Conservation (phyloP, 1,140 invertebrate genomes). For the Aphelenchoides besseyi region DNA sequence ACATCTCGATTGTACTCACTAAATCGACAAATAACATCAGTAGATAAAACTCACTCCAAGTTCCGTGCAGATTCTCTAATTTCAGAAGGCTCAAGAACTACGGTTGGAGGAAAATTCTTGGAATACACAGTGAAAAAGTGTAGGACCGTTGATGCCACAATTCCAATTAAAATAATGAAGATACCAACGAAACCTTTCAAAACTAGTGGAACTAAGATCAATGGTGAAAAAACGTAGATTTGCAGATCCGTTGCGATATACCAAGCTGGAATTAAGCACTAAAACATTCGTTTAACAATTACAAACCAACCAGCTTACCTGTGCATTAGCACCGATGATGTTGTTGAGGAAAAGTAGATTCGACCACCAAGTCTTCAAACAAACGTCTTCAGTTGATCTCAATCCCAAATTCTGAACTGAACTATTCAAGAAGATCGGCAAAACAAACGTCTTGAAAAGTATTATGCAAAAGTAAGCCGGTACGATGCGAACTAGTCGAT, state of each 20-base stretch:
- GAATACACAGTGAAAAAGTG: background rate
- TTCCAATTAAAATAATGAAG: background rate
- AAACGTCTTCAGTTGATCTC: background rate
- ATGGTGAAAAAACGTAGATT: background rate
- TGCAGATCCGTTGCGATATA: background rate
- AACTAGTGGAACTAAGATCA: background rate
- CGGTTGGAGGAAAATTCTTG: background rate
- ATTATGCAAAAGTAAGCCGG: background rate
- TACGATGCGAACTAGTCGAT: background rate
- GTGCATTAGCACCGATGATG: background rate
- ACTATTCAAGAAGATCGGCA: background rate
- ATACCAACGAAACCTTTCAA: background rate
- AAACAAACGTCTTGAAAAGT: background rate
- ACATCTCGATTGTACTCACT: background rate
- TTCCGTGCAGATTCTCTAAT: background rate
- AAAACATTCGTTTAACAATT: too few relatives aligned
- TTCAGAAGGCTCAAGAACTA: background rate
- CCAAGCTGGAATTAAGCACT: background rate
- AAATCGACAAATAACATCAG: background rate
- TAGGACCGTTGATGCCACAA: background rate
- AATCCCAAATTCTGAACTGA: background rate
- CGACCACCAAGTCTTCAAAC: background rate
- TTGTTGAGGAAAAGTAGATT: constrained; percentile 1
- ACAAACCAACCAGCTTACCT: background rate
- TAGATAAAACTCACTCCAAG: background rate